phyloP scores from a whole-genome alignment of 2,888 invertebrate species.

The Brachyptera risi region DNA sequence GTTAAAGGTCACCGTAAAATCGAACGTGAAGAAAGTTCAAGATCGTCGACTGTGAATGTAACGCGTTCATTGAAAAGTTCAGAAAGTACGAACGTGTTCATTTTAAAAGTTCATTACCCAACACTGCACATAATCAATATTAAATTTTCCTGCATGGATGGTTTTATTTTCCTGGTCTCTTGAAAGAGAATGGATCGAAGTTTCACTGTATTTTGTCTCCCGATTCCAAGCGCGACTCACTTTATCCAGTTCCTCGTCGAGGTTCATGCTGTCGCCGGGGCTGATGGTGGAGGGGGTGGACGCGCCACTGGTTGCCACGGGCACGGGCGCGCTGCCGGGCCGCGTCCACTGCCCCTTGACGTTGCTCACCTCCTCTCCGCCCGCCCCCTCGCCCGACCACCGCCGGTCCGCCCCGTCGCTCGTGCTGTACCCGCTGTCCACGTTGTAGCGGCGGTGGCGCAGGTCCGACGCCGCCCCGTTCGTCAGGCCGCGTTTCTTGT shows the following conservation, averaged over 20 bases:
- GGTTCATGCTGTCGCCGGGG: slow-evolving; percentile 44
- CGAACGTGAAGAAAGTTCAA: too few relatives aligned
- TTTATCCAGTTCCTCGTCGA: slow-evolving; percentile 37
- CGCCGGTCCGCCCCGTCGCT: slow-evolving; percentile 73
- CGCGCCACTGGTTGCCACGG: slow-evolving; percentile 40
- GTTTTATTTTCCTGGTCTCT: too few relatives aligned
- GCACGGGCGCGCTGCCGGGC: slow-evolving; percentile 22
- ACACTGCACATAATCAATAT: too few relatives aligned
- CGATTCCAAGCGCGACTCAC: too few relatives aligned
- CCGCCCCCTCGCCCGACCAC: slow-evolving; percentile 66
- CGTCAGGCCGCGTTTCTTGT: slow-evolving; percentile 42
- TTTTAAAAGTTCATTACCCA: too few relatives aligned
- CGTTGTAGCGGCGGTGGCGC: slow-evolving; percentile 63
- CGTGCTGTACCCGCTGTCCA: slow-evolving; percentile 87
- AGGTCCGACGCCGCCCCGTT: slow-evolving; percentile 46
- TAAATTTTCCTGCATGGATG: too few relatives aligned
- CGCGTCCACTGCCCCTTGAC: slow-evolving; percentile 26
- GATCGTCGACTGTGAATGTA: too few relatives aligned
- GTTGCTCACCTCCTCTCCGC: slow-evolving; percentile 22
- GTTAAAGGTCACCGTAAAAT: too few relatives aligned
- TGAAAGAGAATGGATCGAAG: too few relatives aligned
- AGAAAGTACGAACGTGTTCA: too few relatives aligned
- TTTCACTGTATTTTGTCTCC: too few relatives aligned
- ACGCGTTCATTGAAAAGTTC: too few relatives aligned
- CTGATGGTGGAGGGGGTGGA: slow-evolving; percentile 50